Evolutionary conservation across 2,797 vertebrate species (phyloP).

Genomic region (Amniataba percoides): DNA sequence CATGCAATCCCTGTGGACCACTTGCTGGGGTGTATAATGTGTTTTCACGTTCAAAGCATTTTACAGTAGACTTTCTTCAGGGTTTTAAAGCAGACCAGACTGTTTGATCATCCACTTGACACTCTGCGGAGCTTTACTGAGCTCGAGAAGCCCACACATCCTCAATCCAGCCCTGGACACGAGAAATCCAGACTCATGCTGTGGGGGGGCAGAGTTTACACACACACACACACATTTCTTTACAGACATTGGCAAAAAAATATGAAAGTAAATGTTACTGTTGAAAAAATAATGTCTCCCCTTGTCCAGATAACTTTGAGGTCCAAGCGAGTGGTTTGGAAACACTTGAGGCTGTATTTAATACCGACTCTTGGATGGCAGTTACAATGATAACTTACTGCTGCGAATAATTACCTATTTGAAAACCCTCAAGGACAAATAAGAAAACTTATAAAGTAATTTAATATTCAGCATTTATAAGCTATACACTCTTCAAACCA

Average conservation of each 20-base stretch:
- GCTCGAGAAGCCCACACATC: slow-evolving; percentile 47
- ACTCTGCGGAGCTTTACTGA: slow-evolving; percentile 45
- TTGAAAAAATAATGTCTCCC: slow-evolving; percentile 1
- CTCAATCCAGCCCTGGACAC: slow-evolving; percentile 25
- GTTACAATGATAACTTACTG: slow-evolving; percentile 16
- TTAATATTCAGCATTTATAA: slow-evolving; percentile 28
- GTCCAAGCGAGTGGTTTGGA: slow-evolving; percentile 12
- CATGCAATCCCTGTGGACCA: slow-evolving; percentile 49
- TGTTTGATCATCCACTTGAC: slow-evolving; percentile 72
- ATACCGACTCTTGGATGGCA: slow-evolving; percentile 5
- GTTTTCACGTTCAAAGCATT: slow-evolving; percentile 77
- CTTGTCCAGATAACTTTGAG: slow-evolving; percentile 5
- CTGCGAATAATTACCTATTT: slow-evolving; percentile 23
- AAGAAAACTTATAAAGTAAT: background rate
- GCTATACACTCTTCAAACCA: background rate
- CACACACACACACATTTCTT: slow-evolving; percentile 7
- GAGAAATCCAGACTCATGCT: slow-evolving; percentile 12
- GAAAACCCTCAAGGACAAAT: background rate
- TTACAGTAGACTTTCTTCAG: slow-evolving; percentile 56
- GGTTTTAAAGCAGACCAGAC: slow-evolving; percentile 57
- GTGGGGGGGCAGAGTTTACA: slow-evolving; percentile 22
- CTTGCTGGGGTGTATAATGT: slow-evolving; percentile 68
- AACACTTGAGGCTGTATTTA: slow-evolving; percentile 24
- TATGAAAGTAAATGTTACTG: background rate
- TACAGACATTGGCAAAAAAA: slow-evolving; percentile 12